Base-by-base conservation (phyloP, 2,888 invertebrate genomes). In the Caenorhabditis auriculariae region DNA sequence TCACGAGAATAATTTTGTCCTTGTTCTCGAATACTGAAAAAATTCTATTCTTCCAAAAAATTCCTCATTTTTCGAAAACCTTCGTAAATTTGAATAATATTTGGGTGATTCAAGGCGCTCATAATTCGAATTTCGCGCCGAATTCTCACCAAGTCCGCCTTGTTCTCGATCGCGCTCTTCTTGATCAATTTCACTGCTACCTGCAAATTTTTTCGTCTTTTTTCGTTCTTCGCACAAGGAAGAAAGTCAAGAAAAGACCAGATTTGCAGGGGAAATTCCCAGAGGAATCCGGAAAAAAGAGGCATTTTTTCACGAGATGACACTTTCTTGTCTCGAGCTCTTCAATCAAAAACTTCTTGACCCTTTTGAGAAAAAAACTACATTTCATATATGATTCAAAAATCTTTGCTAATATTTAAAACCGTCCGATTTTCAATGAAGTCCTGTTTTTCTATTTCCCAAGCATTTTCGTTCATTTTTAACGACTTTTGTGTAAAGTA, bases 11-110 rank as follows among this genome's bases (percentile, higher is more conserved):
- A 88, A 98, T 96, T 86, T 95, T 94, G 85, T 98, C 96, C 81
- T 91, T 89, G 86, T 96, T 98, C 87, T 98, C 98, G 86, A 98
- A 98, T 77, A 98, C 96, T 93, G 85, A 68, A 87, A 86, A 4
- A 17, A 9, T 17, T 32, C n/a, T 5, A 12, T n/a, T n/a, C n/a
- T n/a, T n/a, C n/a, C 7, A 7, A 27, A 1, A 23, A 15, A 17
- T 5, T 41, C 46, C 35, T 12, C 15, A 23, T 15, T 24, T n/a
- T 15, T 39, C 29, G 15, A 4, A 17, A 2, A 94, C 95, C 95
- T 90, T 98, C 98, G 85, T 93, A 93, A 82, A 98, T 95, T 85
- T 96, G 94, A 84, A 98, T 94, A 84, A 98, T 96, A 83, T 98
- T 94, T 6, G 95, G 96, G 87, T 98, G 98, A 78, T 91, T 89